phyloP scores from a whole-genome alignment of 2,797 vertebrate genomes.

The Apogon talboti region DNA sequence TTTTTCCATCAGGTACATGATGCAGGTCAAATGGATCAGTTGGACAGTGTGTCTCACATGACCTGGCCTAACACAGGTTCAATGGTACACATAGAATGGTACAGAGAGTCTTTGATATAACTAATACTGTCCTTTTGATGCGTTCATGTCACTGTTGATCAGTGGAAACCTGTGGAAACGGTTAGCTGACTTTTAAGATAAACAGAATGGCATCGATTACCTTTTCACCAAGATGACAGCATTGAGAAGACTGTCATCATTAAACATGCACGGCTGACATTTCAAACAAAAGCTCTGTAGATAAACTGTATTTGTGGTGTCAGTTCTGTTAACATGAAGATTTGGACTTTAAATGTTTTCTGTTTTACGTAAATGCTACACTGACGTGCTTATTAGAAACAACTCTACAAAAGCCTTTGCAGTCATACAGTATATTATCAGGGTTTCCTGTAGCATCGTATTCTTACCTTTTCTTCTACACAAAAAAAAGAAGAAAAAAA shows the following conservation, averaged over 20 bases:
- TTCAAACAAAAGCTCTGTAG: conserved; percentile 16
- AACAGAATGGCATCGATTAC: neutral
- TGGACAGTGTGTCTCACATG: neutral
- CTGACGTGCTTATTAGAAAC: neutral
- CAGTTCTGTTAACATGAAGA: conserved; percentile 15
- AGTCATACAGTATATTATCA: too few species aligned
- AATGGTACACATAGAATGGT: too few species aligned
- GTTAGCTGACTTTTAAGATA: neutral
- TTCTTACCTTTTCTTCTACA: too few species aligned
- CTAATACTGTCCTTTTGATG: neutral
- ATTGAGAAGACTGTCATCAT: neutral
- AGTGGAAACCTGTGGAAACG: neutral
- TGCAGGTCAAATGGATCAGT: neutral
- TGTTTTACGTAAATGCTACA: neutral
- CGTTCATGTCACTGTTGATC: neutral
- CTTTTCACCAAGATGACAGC: neutral
- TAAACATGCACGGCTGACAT: neutral
- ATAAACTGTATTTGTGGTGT: conserved; percentile 1
- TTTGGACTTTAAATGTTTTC: conserved; percentile 21
- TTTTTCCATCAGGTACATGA: conserved; percentile 1
- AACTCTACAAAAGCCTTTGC: too few species aligned
- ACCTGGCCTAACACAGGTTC: neutral
- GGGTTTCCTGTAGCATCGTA: too few species aligned
- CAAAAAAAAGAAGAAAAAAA: too few species aligned
- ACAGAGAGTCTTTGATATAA: neutral